A percentile compares a stretch with the other conserved stretches of the same genome.
Evolutionary conservation across 2,888 invertebrate genomes (phyloP).

Genomic region (Rotaria sp.): DNA sequence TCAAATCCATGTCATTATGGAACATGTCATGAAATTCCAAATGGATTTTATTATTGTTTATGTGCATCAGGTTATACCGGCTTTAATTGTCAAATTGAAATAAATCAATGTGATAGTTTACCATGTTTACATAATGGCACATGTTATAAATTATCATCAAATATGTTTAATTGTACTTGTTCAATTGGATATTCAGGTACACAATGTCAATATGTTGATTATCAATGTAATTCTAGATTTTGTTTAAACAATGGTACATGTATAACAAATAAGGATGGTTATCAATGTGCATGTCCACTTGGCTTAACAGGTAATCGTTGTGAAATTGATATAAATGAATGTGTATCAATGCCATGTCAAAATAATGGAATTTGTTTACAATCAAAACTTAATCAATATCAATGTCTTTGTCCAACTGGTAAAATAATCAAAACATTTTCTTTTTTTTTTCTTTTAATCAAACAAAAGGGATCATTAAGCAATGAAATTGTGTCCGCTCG

Average conservation of each 20-base stretch:
- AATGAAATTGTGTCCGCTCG: too few species aligned
- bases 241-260: constrained; percentile 39
- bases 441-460: neutral
- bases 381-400: constrained; percentile 10
- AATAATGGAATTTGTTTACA: constrained; percentile 34
- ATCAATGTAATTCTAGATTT: constrained; percentile 33
- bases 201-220: constrained; percentile 36
- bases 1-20: constrained; percentile 37
- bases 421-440: neutral
- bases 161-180: constrained; percentile 31
- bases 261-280: constrained; percentile 17
- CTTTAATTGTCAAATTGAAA: constrained; percentile 25
- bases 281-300: constrained; percentile 31
- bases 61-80: constrained; percentile 38
- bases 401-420: constrained; percentile 10
- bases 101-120: constrained; percentile 43
- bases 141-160: constrained; percentile 43
- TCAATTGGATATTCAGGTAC: constrained; percentile 31
- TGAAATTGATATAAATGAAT: constrained; percentile 33
- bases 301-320: constrained; percentile 37
- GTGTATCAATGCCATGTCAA: constrained; percentile 37
- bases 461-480: too few species aligned
- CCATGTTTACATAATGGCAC: constrained; percentile 48
- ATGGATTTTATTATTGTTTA: constrained; percentile 32
- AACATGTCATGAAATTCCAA: constrained; percentile 30